Conservation (phyloP, 2,888 invertebrate genomes). For the Scaeva pyrastri region DNA sequence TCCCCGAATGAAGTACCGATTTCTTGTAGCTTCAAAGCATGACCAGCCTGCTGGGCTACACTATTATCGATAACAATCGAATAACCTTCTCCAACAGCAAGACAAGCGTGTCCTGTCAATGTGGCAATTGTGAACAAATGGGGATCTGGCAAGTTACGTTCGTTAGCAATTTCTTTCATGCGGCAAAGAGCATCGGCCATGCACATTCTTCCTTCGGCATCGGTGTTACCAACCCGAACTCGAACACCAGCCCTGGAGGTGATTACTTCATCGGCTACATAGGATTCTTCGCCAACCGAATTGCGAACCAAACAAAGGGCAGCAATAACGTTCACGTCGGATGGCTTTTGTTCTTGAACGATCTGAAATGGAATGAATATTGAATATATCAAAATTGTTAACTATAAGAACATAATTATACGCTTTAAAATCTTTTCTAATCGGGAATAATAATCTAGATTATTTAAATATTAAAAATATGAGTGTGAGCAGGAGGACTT, state of each 20-base stretch:
- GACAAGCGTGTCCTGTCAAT: conserved; percentile 92
- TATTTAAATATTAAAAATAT: too few species aligned
- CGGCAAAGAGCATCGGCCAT: conserved; percentile 95
- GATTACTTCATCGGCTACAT: conserved; percentile 96
- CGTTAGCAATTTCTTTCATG: conserved; percentile 87
- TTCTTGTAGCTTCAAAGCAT: conserved; percentile 82
- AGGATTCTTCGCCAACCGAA: conserved; percentile 93
- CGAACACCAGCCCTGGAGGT: conserved; percentile 92
- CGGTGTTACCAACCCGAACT: conserved; percentile 95
- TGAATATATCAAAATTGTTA: background rate
- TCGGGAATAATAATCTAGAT: too few species aligned
- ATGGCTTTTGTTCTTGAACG: conserved; percentile 85
- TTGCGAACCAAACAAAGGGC: conserved; percentile 95
- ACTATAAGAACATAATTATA: too few species aligned
- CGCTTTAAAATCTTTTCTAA: too few species aligned
- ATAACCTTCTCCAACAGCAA: conserved; percentile 89
- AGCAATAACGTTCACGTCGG: conserved; percentile 91
- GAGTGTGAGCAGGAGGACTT: too few species aligned
- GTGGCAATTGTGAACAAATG: conserved; percentile 96
- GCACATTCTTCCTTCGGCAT: conserved; percentile 97
- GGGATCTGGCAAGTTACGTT: conserved; percentile 87
- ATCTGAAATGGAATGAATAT: conserved; percentile 71
- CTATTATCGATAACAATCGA: conserved; percentile 92
- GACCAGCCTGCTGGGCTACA: conserved; percentile 86
- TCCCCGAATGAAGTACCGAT: conserved; percentile 85